Base-by-base conservation (phyloP, 2,888 invertebrate species). In the Dasypogon diadema region DNA sequence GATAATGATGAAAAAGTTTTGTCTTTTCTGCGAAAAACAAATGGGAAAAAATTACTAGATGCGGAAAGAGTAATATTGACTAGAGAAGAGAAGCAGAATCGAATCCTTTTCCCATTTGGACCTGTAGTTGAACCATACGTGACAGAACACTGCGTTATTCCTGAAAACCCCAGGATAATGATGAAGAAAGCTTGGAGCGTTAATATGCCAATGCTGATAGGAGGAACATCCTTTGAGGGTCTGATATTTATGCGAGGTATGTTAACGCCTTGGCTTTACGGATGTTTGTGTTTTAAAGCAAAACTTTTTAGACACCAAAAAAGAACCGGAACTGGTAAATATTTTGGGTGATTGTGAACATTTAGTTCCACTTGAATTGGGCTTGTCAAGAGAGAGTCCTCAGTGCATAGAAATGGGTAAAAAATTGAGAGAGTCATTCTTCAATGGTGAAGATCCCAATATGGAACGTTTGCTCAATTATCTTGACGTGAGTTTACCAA, bases 161-260 rank as follows among this genome's bases (percentile, higher is more conserved):
- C 79, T 0, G 81, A 81, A 22, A 55, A 81, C 8, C 83, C 83
- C 0, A 73, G 79, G 2, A 78, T 82, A 55, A 46, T 84, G 60
- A 79, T 83, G 78, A 78, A 81, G 30, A 81, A 79, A 2, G 80
- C 82, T 0, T 86, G 86, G 86, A 82, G 85, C 65, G 82, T 82
- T 60, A 78, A 80, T 1, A 81, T 86, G 63, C 85, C 86, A 10
- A 78, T 85, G 24, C 81, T 86, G 75, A 79, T 85, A 18, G 85
- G 86, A 0, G 84, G 83, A 16, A 83, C 82, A 34, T 84, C 85
- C 42, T 83, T 83, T 42, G 86, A 86, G 79, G 86, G 86, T 5
- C 73, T 86, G 12, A 81, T 86, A 1, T 83, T 84, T 68, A 82
- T 83, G 81, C 81, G 83, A 80, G 83, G 84, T 84, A 56, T 70